A percentile compares a stretch with the other conserved stretches of the same genome.
These are phyloP conservation scores for Mormyrops attenuatus DNA, from an alignment of 2,797 vertebrate species.

Conservation along the genomic window DNA sequence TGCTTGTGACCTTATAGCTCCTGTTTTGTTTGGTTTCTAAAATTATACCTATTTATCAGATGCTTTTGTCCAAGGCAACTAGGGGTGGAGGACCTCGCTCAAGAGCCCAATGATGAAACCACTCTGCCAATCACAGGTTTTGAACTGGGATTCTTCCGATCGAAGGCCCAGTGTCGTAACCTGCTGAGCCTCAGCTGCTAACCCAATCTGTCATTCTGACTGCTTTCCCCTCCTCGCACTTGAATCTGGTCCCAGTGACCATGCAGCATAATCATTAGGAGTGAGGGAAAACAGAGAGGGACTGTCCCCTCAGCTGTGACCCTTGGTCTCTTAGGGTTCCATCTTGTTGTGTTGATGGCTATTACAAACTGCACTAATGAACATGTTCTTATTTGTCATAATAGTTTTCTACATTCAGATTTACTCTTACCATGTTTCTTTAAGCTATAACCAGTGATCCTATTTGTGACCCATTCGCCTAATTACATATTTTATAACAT, in stretches of 20 bases:
- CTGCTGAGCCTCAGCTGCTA: not conserved
- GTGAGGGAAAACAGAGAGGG: not conserved
- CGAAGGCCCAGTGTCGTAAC: not conserved
- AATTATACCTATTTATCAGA: not conserved
- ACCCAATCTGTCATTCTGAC: not conserved
- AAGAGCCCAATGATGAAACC: not conserved
- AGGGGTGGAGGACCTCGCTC: not conserved
- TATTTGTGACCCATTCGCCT: not conserved
- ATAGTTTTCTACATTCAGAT: not conserved
- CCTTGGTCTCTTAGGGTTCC: not conserved
- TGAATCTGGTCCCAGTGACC: not conserved
- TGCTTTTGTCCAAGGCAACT: not conserved
- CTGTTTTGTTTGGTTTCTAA: not conserved
- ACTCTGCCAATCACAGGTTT: not conserved
- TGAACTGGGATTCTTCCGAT: not conserved
- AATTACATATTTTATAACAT: not conserved
- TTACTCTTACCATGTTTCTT: not conserved
- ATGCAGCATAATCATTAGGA: not conserved
- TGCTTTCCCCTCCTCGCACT: not conserved
- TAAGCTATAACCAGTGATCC: not conserved
- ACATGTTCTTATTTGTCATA: not conserved
- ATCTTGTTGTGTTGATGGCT: not conserved
- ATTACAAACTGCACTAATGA: not conserved
- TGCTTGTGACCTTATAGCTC: not conserved
- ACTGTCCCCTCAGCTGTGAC: not conserved